Percentiles rank a stretch among this genome's conserved stretches.
phyloP scores from a whole-genome alignment of 1,140 invertebrate genomes.

The Polyergus mexicanus region DNA sequence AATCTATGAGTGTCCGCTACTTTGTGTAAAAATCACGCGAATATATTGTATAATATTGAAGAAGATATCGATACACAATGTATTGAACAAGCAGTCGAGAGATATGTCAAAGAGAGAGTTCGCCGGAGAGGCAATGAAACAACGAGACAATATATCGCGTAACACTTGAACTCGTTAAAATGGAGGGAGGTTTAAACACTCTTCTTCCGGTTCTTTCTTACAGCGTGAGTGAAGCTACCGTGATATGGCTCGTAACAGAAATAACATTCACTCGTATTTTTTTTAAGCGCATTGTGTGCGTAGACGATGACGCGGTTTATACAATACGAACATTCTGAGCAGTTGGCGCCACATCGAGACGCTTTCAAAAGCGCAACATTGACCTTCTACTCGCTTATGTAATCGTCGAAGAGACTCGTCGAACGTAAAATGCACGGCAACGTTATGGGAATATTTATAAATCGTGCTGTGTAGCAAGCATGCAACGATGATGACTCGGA shows the following conservation, averaged over 20 bases:
- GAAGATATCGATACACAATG: slow-evolving; percentile 17
- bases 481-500: slow-evolving; percentile 52
- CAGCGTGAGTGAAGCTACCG: slow-evolving; percentile 14
- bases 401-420: slow-evolving; percentile 71
- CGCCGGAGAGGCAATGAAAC: background rate
- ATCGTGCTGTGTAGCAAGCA: slow-evolving; percentile 54
- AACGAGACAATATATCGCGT: slow-evolving; percentile 49
- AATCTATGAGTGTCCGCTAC: background rate
- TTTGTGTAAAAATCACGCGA: background rate
- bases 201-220: slow-evolving; percentile 62
- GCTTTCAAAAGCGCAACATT: slow-evolving; percentile 62
- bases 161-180: slow-evolving; percentile 37
- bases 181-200: slow-evolving; percentile 37
- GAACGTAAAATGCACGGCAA: slow-evolving; percentile 58
- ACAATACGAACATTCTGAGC: slow-evolving; percentile 42
- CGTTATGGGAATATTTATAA: slow-evolving; percentile 67
- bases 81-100: background rate
- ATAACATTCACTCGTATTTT: slow-evolving; percentile 27
- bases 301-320: slow-evolving; percentile 28
- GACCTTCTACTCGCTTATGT: slow-evolving; percentile 71
- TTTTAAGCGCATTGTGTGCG: background rate
- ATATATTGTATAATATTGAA: background rate
- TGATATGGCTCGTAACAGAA: slow-evolving; percentile 11
- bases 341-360: slow-evolving; percentile 65
- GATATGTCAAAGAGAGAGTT: slow-evolving; percentile 4